Conservation (phyloP, 2,888 invertebrate genomes). For the Entomobrya multifasciata region DNA sequence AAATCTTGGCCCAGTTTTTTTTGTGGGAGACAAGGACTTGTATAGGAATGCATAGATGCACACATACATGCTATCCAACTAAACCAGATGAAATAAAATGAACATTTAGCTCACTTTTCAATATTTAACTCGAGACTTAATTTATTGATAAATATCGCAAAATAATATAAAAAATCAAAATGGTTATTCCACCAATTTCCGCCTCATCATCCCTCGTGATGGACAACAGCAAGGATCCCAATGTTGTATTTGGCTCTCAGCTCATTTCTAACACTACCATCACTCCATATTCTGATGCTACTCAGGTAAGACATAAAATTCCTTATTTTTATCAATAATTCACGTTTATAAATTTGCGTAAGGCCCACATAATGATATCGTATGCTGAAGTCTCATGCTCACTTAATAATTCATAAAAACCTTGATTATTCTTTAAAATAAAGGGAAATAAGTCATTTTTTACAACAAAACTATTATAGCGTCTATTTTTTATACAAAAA, state of each 20-base stretch:
- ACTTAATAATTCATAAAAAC: too few relatives aligned
- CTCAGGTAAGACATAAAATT: constrained; percentile 89
- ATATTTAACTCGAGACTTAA: not conserved
- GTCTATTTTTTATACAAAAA: too few relatives aligned
- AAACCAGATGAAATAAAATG: not conserved
- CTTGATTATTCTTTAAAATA: too few relatives aligned
- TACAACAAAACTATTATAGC: too few relatives aligned
- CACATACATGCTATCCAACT: not conserved
- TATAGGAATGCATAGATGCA: not conserved
- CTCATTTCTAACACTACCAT: constrained; percentile 93
- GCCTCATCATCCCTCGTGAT: constrained; percentile 51
- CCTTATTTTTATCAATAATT: not conserved
- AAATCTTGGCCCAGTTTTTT: constrained; percentile 66
- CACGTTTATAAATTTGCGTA: too few relatives aligned
- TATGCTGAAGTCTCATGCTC: too few relatives aligned
- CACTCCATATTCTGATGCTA: constrained; percentile 99
- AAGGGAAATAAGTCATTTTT: too few relatives aligned
- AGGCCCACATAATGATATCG: too few relatives aligned
- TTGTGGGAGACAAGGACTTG: constrained; percentile 47
- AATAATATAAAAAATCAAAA: constrained; percentile 45
- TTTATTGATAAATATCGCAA: not conserved
- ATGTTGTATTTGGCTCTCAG: constrained; percentile 92
- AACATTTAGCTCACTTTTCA: not conserved
- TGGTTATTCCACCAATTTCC: constrained; percentile 74
- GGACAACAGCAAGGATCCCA: constrained; percentile 19